Evolutionary conservation across 2,797 vertebrate species (phyloP).

Genomic region (Novumbra hubbsi): DNA sequence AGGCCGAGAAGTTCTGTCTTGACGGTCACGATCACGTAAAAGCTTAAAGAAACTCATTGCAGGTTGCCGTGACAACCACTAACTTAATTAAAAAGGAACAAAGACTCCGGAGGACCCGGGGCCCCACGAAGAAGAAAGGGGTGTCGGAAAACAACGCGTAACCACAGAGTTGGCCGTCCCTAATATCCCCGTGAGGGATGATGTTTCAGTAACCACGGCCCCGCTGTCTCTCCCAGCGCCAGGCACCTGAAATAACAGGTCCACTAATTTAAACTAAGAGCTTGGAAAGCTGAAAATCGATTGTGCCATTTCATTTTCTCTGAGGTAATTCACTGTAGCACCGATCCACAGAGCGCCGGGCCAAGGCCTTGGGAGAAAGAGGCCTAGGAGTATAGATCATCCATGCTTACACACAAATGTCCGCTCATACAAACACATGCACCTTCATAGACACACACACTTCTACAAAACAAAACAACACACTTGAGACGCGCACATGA

Average conservation of each 20-base stretch:
- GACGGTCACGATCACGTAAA: background rate
- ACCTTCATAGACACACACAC: conserved; percentile 13
- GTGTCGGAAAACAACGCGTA: background rate
- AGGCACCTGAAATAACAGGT: background rate
- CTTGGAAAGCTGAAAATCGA: conserved; percentile 17
- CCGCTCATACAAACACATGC: background rate
- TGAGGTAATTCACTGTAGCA: conserved; percentile 20
- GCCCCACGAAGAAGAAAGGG: background rate
- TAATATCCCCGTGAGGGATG: background rate
- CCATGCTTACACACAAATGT: too few relatives aligned
- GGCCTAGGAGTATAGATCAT: too few relatives aligned
- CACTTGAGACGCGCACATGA: background rate
- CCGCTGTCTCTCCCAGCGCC: background rate
- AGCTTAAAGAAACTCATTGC: background rate
- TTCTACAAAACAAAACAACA: conserved; percentile 10
- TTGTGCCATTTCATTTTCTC: conserved; percentile 23
- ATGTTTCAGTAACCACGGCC: conserved; percentile 7
- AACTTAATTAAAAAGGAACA: background rate
- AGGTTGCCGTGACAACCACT: background rate
- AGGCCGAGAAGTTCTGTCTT: background rate
- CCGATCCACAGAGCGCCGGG: conserved; percentile 1
- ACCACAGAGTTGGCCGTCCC: background rate
- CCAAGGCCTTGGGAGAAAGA: too few relatives aligned
- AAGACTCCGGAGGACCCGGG: background rate
- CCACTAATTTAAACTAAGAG: conserved; percentile 3